Base-by-base conservation (phyloP, 2,888 invertebrate species). In the Tetanocera ferruginea region DNA sequence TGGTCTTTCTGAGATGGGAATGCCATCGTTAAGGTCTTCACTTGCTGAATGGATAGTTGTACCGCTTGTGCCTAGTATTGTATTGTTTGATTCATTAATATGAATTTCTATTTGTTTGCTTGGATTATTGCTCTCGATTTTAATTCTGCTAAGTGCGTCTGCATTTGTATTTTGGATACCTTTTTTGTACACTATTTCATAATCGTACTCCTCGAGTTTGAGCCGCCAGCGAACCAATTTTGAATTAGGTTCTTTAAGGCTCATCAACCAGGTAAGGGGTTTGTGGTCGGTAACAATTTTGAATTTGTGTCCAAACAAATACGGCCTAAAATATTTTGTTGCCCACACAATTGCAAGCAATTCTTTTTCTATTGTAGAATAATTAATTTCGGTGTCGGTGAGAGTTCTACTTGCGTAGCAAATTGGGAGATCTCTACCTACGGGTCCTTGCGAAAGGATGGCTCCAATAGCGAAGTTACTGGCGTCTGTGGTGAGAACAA, bases 401-500 rank as follows among this genome's bases (percentile, higher is more conserved):
- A 81, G 73, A 1, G 82, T 84, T 79, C 86, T 73, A n/a, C 85
- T 85, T 0, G 85, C 80, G 72, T 80, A 85, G 37, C 82, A 82
- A 8, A 86, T 78, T 0, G 84, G 85, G 25, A 80, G 34, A 79
- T 84, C 80, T 31, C 67, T 62, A 76, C 84, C 83, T 70, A 84
- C 60, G 76, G 82, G 79, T 37, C 76, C 83, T 79, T 86, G 87
- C 5, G 82, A 81, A 19, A 86, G 69, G 2, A 87, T 81, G 0
- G 78, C 82, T 0, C 84, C 86, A 1, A 85, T 25, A 0, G 85
- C 85, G 5, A 51, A 78, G 31, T 83, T 78, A 11, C 81, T 81
- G 0, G 87, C 86, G 73, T 87, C 87, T 0, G 86, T 86, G 1
- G 85, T 84, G 17, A 87, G 28, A n/a, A 81, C 71, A 69, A 87